Percentiles rank a stretch among this genome's conserved stretches.
phyloP scores from a whole-genome alignment of 2,888 invertebrate species.

The Diachrysia chrysitis region DNA sequence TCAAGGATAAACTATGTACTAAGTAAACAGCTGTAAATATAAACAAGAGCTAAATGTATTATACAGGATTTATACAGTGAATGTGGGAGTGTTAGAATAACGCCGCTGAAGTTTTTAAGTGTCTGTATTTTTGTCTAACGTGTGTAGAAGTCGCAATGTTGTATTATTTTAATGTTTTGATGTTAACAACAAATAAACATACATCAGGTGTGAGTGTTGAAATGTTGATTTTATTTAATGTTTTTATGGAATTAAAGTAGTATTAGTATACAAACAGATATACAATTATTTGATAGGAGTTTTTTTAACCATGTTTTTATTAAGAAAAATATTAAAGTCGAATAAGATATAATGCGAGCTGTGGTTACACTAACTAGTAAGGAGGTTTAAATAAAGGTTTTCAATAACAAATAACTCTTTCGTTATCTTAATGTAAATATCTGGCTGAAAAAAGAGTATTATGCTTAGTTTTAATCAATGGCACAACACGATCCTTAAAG shows the following conservation, averaged over 20 bases:
- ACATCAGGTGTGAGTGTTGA: not conserved
- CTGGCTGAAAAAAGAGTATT: no score
- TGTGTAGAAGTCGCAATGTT: not conserved
- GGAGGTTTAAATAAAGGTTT: no score
- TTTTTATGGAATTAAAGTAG: not conserved
- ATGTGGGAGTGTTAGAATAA: not conserved
- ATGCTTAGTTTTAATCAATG: no score
- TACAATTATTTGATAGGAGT: no score
- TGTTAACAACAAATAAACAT: not conserved
- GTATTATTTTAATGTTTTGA: not conserved
- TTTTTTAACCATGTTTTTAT: no score
- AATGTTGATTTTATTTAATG: not conserved
- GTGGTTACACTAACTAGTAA: no score
- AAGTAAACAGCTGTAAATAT: conserved; percentile 32
- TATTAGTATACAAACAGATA: no score
- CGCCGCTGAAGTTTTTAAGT: not conserved
- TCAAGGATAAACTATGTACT: conserved; percentile 14
- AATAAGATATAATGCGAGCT: no score
- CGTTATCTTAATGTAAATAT: no score
- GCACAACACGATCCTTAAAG: no score
- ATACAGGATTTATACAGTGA: not conserved
- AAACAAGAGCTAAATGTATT: conserved; percentile 20
- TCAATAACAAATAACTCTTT: no score
- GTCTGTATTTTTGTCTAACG: not conserved
- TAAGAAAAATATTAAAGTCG: no score